Percentiles rank a stretch among this genome's conserved stretches.
phyloP scores from a whole-genome alignment of 2,113 vertebrate genomes.

The Lophius piscatorius region DNA sequence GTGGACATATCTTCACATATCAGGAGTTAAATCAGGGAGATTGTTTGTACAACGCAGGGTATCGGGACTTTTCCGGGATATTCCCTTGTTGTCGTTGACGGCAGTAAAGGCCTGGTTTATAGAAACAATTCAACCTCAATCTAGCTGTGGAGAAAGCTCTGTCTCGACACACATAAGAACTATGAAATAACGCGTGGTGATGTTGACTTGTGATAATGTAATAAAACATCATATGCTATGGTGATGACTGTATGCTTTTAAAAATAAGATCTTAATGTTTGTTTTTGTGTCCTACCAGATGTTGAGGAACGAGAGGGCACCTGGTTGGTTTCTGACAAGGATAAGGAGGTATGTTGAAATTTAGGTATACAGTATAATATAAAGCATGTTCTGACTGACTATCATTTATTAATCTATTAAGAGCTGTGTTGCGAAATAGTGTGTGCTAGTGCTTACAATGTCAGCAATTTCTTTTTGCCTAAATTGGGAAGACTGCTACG shows the following conservation, averaged over 20 bases:
- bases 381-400: neutral
- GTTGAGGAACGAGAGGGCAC: constrained; percentile 5
- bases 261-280: neutral
- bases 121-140: no score
- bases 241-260: neutral
- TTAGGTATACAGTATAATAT: no score
- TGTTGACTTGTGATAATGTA: neutral
- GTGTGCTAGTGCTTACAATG: neutral
- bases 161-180: neutral
- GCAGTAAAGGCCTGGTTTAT: no score
- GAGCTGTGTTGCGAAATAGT: neutral
- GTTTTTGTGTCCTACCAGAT: constrained; percentile 49
- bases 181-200: neutral
- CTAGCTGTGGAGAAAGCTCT: neutral
- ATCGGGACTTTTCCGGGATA: no score
- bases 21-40: no score
- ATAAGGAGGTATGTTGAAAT: constrained; percentile 57
- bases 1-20: no score
- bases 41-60: no score
- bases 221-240: neutral
- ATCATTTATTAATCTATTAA: neutral
- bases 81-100: no score
- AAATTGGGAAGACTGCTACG: neutral
- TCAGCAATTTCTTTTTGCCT: neutral
- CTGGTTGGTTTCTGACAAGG: constrained; percentile 68